Conservation (phyloP, 2,797 vertebrate species). For the Acrossocheilus fasciatus region DNA sequence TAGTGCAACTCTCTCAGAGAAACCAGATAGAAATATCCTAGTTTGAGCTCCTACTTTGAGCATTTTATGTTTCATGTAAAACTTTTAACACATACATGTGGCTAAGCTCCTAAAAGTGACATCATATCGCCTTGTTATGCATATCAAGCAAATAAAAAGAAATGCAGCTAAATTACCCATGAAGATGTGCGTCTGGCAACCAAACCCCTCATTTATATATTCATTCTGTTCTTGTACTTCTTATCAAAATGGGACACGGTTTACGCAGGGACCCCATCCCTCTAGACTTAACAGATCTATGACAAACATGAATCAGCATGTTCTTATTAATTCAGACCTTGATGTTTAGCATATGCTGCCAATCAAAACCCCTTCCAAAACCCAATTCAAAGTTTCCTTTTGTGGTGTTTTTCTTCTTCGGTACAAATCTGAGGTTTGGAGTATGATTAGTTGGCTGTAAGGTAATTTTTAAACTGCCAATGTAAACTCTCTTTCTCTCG, state of each 20-base stretch:
- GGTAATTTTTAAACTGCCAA: neutral
- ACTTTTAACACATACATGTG: conserved; percentile 61
- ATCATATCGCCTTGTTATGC: conserved; percentile 64
- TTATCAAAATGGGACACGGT: conserved; percentile 60
- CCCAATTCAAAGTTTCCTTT: conserved; percentile 44
- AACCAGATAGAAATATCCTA: conserved; percentile 85
- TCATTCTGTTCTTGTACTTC: conserved; percentile 71
- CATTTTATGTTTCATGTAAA: conserved; percentile 53
- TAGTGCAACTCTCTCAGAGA: conserved; percentile 80
- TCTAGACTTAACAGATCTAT: conserved; percentile 65
- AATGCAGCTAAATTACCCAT: conserved; percentile 62
- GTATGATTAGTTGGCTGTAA: conserved; percentile 15
- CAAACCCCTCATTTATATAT: conserved; percentile 65
- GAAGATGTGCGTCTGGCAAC: conserved; percentile 54
- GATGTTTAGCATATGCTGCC: conserved; percentile 65
- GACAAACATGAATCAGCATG: conserved; percentile 73
- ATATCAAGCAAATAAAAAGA: conserved; percentile 68
- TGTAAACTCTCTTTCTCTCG: neutral
- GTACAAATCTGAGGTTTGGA: conserved; percentile 16
- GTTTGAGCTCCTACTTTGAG: conserved; percentile 70
- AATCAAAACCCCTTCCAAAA: conserved; percentile 62
- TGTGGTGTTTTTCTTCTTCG: neutral
- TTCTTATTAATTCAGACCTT: conserved; percentile 70
- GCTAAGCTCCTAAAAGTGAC: conserved; percentile 64
- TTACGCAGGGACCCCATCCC: conserved; percentile 64